These are phyloP conservation scores for Cerastis rubricosa DNA, from an alignment of 2,888 invertebrate species.

Conservation along the genomic window DNA sequence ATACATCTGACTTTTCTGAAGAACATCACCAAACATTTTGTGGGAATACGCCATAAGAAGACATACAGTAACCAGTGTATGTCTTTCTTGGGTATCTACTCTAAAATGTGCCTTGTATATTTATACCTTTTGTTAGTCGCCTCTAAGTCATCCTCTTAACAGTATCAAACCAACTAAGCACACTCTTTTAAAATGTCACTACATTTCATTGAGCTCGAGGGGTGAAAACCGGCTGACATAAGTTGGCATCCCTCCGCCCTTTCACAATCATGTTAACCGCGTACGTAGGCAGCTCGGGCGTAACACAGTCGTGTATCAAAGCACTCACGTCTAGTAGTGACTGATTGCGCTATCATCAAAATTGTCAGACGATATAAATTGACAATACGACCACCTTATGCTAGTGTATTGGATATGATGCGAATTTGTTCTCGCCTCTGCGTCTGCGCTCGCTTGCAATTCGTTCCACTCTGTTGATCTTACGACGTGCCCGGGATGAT, in stretches of 20 bases:
- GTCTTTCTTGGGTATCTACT: background rate
- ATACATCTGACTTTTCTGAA: background rate
- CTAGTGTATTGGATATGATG: slow-evolving; percentile 27
- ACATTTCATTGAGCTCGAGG: background rate
- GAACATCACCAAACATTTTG: background rate
- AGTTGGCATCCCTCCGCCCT: slow-evolving; percentile 8
- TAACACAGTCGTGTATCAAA: slow-evolving; percentile 4
- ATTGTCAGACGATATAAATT: slow-evolving; percentile 26
- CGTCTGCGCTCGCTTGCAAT: slow-evolving; percentile 1
- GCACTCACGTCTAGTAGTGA: slow-evolving; percentile 8
- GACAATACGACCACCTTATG: slow-evolving; percentile 11
- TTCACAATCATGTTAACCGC: background rate
- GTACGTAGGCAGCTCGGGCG: background rate
- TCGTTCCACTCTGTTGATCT: slow-evolving; percentile 23
- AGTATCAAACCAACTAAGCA: background rate
- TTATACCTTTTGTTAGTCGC: background rate
- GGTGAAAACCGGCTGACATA: background rate
- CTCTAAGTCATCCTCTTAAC: background rate
- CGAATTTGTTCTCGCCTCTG: slow-evolving; percentile 19
- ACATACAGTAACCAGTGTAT: background rate
- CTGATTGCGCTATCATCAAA: slow-evolving; percentile 20
- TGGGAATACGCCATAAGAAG: background rate
- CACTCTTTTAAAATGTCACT: background rate
- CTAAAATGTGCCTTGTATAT: background rate
- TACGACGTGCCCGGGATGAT: slow-evolving; percentile 23